Evolutionary conservation across 1,140 invertebrate genomes (phyloP).

Genomic region (Drosophila albomicans): DNA sequence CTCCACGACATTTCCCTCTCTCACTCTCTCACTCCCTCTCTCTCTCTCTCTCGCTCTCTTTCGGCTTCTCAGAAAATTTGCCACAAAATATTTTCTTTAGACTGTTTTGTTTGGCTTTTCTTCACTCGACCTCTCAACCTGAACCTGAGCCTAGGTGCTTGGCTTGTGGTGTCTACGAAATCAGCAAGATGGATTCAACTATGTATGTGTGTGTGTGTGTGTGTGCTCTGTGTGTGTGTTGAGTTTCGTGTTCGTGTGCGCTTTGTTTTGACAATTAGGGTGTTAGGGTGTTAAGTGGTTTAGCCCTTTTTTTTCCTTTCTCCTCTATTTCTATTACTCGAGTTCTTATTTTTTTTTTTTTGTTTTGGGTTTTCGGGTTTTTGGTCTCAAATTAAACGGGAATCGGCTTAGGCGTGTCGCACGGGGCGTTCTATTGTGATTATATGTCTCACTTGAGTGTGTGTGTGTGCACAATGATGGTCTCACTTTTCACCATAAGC

Average conservation of each 20-base stretch:
- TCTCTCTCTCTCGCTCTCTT: not conserved
- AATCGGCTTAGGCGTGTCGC: conserved; percentile 76
- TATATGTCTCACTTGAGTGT: conserved; percentile 2
- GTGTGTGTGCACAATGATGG: conserved; percentile 21
- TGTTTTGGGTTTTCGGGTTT: not conserved
- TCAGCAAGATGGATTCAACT: conserved; percentile 23
- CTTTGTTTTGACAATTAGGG: conserved; percentile 84
- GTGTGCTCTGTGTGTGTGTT: conserved; percentile 48
- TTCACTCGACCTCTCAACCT: not conserved
- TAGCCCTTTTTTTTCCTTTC: conserved; percentile 64
- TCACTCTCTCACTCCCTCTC: too few relatives aligned
- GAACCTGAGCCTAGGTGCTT: conserved; percentile 6
- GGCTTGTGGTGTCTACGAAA: conserved; percentile 5
- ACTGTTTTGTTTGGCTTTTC: conserved; percentile 39
- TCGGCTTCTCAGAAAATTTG: conserved; percentile 42
- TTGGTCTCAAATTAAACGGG: conserved; percentile 75
- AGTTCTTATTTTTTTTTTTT: not conserved
- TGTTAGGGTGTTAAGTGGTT: conserved; percentile 84
- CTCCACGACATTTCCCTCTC: not conserved
- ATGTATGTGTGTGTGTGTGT: conserved; percentile 27
- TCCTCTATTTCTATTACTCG: not conserved
- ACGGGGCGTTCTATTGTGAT: conserved; percentile 76
- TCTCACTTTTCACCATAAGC: conserved; percentile 52
- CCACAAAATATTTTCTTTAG: conserved; percentile 55
- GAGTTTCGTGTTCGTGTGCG: conserved; percentile 54